A percentile compares a stretch with the other conserved stretches of the same genome.
phyloP scores from a whole-genome alignment of 2,888 invertebrate genomes.

The Tetranychus truncatus region DNA sequence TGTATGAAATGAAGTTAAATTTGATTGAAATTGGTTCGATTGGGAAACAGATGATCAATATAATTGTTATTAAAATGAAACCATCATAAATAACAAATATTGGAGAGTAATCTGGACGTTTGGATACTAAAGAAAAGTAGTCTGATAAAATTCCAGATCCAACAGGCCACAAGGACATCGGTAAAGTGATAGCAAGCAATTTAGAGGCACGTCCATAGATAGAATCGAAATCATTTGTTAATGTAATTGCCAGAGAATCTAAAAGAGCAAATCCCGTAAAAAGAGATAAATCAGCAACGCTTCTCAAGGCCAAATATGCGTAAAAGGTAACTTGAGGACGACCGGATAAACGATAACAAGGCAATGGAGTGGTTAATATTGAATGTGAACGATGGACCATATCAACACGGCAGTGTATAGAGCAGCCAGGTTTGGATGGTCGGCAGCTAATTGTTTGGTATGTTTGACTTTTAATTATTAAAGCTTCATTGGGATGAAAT shows the following conservation, averaged over 20 bases:
- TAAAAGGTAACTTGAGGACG: conserved; percentile 50
- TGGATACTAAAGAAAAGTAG: conserved; percentile 21
- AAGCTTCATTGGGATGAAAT: conserved; percentile 23
- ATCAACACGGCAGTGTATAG: conserved; percentile 19
- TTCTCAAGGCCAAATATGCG: conserved; percentile 45
- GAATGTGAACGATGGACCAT: conserved; percentile 18
- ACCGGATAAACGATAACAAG: conserved; percentile 34
- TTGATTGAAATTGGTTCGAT: conserved; percentile 19
- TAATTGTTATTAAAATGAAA: conserved; percentile 23
- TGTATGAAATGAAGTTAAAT: not conserved
- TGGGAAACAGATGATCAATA: conserved; percentile 25
- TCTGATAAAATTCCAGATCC: conserved; percentile 26
- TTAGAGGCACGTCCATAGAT: conserved; percentile 21
- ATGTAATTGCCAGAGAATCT: conserved; percentile 26
- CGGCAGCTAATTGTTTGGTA: conserved; percentile 24
- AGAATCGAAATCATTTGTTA: conserved; percentile 21
- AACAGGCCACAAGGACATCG: conserved; percentile 22
- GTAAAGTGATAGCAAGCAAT: conserved; percentile 14
- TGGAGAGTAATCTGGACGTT: conserved; percentile 26
- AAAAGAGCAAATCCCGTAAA: conserved; percentile 40
- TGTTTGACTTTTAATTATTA: conserved; percentile 21
- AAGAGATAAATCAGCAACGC: conserved; percentile 55
- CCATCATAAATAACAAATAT: conserved; percentile 26
- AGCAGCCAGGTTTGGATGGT: conserved; percentile 22
- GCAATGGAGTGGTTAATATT: conserved; percentile 20